phyloP scores from a whole-genome alignment of 2,888 invertebrate species.

The Scelioninae gen. 1 region DNA sequence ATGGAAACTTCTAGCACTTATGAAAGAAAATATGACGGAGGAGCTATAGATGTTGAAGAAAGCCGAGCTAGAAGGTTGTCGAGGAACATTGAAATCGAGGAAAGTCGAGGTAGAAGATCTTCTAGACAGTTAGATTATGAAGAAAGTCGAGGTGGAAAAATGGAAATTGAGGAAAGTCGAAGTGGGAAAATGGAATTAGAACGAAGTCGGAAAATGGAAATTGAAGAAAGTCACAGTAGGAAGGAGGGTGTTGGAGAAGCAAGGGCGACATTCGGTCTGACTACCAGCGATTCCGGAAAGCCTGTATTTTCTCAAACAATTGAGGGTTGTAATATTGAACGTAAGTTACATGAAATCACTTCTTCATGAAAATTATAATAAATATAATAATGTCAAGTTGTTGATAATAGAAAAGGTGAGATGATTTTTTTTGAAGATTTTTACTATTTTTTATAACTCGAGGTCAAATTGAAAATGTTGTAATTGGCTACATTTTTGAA shows the following conservation, averaged over 20 bases:
- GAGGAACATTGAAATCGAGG: not conserved
- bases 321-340: conserved; percentile 91
- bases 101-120: conserved; percentile 34
- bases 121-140: not conserved
- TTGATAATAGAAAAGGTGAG: no score
- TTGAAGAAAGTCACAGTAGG: conserved; percentile 42
- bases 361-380: no score
- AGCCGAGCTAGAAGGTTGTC: conserved; percentile 41
- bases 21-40: conserved; percentile 69
- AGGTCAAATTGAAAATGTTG: not conserved
- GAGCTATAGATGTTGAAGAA: conserved; percentile 10
- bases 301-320: conserved; percentile 91
- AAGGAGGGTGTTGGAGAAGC: conserved; percentile 64
- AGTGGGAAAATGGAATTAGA: not conserved
- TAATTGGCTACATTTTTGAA: conserved; percentile 20
- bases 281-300: conserved; percentile 85
- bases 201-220: not conserved
- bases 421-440: not conserved
- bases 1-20: conserved; percentile 77
- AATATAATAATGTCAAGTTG: no score
- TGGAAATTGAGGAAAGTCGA: conserved; percentile 16
- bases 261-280: conserved; percentile 73
- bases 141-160: conserved; percentile 48
- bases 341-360: conserved; percentile 85
- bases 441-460: conserved; percentile 1